phyloP scores from a whole-genome alignment of 2,113 vertebrate species.

The Leuciscus idus region DNA sequence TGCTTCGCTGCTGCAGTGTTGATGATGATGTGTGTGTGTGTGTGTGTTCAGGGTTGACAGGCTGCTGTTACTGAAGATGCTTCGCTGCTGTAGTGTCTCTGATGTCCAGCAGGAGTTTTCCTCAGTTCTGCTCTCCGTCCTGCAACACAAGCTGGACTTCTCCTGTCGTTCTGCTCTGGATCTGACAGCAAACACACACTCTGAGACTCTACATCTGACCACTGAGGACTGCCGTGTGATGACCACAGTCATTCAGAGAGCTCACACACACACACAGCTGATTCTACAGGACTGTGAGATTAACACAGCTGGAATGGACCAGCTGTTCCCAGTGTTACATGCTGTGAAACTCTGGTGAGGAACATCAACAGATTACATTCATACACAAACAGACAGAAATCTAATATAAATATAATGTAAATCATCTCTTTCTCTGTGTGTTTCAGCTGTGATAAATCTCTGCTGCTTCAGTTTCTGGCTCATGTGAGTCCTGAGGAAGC shows the following conservation, averaged over 20 bases:
- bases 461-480: no score
- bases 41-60: conserved; percentile 54
- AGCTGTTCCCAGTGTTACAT: conserved; percentile 50
- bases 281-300: conserved; percentile 54
- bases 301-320: conserved; percentile 47
- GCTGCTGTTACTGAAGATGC: conserved; percentile 50
- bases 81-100: conserved; percentile 47
- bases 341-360: conserved; percentile 51
- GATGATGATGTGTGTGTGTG: no score
- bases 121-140: conserved; percentile 52
- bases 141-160: conserved; percentile 56
- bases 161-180: conserved; percentile 51
- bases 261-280: conserved; percentile 35
- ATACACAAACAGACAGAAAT: not conserved
- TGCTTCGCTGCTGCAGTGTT: no score
- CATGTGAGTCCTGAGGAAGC: no score
- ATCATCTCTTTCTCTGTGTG: no score
- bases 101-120: conserved; percentile 48
- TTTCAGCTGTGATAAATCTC: no score
- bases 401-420: no score
- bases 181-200: conserved; percentile 48
- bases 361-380: not conserved
- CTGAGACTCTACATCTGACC: conserved; percentile 40
- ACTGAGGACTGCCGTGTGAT: conserved; percentile 45
- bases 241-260: conserved; percentile 43